Conservation (phyloP, 2,888 invertebrate genomes). For the Polyploca ridens region DNA sequence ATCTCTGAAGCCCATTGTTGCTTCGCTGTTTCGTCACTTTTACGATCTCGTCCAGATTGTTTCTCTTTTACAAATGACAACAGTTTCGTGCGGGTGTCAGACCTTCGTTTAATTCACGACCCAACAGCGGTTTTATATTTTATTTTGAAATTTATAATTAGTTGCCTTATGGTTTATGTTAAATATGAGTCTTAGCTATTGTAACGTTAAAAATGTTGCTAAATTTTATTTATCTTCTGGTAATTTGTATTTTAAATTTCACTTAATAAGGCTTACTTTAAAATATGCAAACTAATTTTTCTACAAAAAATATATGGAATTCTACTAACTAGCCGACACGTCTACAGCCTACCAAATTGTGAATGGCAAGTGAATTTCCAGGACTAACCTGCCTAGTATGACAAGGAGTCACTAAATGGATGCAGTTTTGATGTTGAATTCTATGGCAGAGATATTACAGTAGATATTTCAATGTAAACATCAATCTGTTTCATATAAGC, state of each 20-base stretch:
- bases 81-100: conserved; percentile 21
- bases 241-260: too few species aligned
- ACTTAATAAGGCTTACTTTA: neutral
- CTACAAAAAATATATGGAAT: too few species aligned
- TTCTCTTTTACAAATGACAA: conserved; percentile 30
- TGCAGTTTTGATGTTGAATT: too few species aligned
- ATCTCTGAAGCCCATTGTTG: conserved; percentile 57
- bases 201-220: neutral
- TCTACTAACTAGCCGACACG: too few species aligned
- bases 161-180: conserved; percentile 17
- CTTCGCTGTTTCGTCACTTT: conserved; percentile 56
- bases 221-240: neutral
- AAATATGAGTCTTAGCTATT: neutral
- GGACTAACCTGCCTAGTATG: too few species aligned
- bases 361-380: too few species aligned
- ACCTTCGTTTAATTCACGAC: conserved; percentile 24
- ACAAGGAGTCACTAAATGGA: too few species aligned
- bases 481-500: too few species aligned
- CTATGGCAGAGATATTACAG: too few species aligned
- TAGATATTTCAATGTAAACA: too few species aligned
- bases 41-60: conserved; percentile 49
- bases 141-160: conserved; percentile 29
- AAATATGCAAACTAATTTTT: too few species aligned
- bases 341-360: too few species aligned
- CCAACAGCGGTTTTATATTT: conserved; percentile 26